Conservation (phyloP, 2,888 invertebrate genomes). For the Pocota personata region DNA sequence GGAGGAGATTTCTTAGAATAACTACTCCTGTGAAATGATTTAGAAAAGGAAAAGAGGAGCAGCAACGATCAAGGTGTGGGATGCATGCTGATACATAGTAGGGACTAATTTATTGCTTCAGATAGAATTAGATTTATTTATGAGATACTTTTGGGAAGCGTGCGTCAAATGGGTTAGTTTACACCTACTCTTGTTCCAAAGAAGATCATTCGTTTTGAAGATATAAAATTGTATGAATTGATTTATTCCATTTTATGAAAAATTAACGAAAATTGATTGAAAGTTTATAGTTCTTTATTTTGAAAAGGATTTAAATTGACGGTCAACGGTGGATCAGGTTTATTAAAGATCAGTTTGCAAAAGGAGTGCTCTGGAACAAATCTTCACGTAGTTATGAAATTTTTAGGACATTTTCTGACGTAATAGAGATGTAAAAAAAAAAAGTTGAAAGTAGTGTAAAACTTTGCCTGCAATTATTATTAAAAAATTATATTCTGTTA, state of each 20-base stretch:
- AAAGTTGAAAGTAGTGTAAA: no score
- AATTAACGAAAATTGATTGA: conserved; percentile 27
- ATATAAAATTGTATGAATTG: conserved; percentile 40
- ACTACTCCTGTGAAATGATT: conserved; percentile 45
- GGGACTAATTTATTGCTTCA: conserved; percentile 53
- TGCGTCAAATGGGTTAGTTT: conserved; percentile 39
- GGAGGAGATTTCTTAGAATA: conserved; percentile 62
- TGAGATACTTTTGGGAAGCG: conserved; percentile 40
- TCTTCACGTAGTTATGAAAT: no score
- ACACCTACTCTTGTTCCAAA: conserved; percentile 16
- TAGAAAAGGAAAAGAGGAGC: conserved; percentile 54
- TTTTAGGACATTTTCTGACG: no score
- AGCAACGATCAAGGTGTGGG: conserved; percentile 58
- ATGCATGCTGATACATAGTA: conserved; percentile 30
- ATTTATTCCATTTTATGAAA: conserved; percentile 26
- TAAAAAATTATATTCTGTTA: no score
- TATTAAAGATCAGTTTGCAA: no score
- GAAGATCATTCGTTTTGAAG: neutral
- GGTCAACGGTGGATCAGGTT: neutral
- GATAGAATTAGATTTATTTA: conserved; percentile 68
- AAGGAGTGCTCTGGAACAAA: no score
- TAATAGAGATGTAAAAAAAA: no score
- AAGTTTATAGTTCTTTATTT: conserved; percentile 11
- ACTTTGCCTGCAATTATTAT: no score
- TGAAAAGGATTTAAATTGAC: neutral